phyloP scores from a whole-genome alignment of 1,140 invertebrate genomes.

The roundworm (Caenorhabditis elegans) region DNA sequence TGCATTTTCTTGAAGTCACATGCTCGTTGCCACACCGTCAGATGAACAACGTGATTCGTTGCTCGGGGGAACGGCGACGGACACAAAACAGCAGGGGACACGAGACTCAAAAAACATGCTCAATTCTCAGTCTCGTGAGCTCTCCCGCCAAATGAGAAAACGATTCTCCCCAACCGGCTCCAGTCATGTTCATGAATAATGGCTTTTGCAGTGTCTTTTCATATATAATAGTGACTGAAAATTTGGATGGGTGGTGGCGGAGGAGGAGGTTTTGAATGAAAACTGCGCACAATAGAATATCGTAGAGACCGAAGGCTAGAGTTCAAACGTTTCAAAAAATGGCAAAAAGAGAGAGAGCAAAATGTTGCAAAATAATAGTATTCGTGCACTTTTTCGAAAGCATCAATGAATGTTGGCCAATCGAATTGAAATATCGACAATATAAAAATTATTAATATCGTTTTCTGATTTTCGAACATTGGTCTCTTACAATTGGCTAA shows the following conservation, averaged over 20 bases:
- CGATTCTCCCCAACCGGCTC: neutral
- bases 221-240: neutral
- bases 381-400: too few relatives aligned
- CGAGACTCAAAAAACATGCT: neutral
- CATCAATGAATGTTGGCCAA: too few relatives aligned
- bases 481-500: too few relatives aligned
- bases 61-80: constrained; percentile 3
- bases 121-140: neutral
- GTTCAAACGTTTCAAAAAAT: neutral
- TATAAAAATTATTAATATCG: too few relatives aligned
- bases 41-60: constrained; percentile 19
- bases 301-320: neutral
- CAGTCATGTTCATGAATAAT: neutral
- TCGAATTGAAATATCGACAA: too few relatives aligned
- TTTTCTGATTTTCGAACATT: too few relatives aligned
- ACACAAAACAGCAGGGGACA: too few relatives aligned
- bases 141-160: neutral
- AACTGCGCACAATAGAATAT: too few relatives aligned
- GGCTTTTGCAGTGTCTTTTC: neutral
- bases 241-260: neutral
- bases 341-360: too few relatives aligned
- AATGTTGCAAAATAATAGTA: too few relatives aligned
- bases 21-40: neutral
- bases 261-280: too few relatives aligned
- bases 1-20: neutral